Evolutionary conservation across 2,888 invertebrate species (phyloP), one percentile per base, ranked within the genome.

Genomic region (Eumerus sabulonum): DNA sequence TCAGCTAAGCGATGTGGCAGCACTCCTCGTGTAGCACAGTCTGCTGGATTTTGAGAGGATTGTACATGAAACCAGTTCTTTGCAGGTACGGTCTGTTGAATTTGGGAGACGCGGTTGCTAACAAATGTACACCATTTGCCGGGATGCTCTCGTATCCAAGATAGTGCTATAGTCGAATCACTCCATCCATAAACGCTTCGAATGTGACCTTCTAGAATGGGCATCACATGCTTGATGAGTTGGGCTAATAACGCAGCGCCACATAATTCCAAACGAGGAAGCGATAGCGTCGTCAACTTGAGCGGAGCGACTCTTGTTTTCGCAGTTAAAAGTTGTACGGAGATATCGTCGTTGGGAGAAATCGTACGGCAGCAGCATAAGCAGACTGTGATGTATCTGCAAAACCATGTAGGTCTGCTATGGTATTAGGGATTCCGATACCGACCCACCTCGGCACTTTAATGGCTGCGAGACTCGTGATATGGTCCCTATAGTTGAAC

Each of bases 261-360:
- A 13, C 48, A 48, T n/a, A 48, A n/a, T n/a, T 19, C 48, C 19
- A 38, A 47, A 48, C 50, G 57, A 3, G 57, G 67, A 11, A 40
- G 17, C n/a, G 64, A 47, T n/a, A 59, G 12, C 9, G 48, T 62
- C 11, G 71, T 19, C 3, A 14, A 4, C 17, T 57, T 48, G 5
- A 50, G 36, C 13, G 56, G 54, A 17, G 60, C 60, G 36, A 73
- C 60, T 47, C 66, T 73, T 3, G 66, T 44, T 48, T 54, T 73
- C 2, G 60, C 60, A 1, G 71, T 50, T 1, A 63, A 44, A 0
- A 71, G n/a, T 1, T 36, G 9, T 19, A 63, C 50, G 0, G 17
- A 42, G 9, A 44, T 48, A 1, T 56, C 16, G 16, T 56, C 56
- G n/a, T 71, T 54, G 13, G 53, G 36, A 36, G 38, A n/a, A 12